Evolutionary conservation across 2,888 invertebrate species (phyloP).

Genomic region (Psylliodes chrysocephalus): DNA sequence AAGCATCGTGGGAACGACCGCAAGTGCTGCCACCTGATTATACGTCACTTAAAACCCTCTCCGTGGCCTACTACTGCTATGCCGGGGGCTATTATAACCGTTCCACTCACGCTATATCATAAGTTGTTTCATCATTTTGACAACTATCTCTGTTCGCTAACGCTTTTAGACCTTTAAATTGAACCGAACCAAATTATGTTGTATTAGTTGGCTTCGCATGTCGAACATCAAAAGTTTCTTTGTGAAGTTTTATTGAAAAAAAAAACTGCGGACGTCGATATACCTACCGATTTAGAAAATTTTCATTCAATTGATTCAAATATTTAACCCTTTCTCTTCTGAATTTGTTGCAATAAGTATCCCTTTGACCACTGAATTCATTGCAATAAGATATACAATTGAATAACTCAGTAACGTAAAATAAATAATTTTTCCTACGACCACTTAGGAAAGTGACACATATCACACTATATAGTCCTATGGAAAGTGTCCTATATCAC

Average conservation of each 20-base stretch:
- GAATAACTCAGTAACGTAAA: no score
- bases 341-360: no score
- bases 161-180: conserved; percentile 12
- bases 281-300: not conserved
- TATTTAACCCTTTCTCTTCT: no score
- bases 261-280: not conserved
- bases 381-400: no score
- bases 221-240: not conserved
- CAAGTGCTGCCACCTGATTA: conserved; percentile 65
- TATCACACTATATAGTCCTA: no score
- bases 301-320: not conserved
- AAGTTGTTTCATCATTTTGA: conserved; percentile 49
- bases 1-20: conserved; percentile 63
- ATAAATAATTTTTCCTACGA: no score
- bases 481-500: no score
- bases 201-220: not conserved
- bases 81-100: conserved; percentile 53
- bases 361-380: no score
- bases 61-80: conserved; percentile 51
- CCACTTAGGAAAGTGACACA: no score
- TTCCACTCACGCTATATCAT: conserved; percentile 52
- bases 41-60: conserved; percentile 61
- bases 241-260: conserved; percentile 1
- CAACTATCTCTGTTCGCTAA: conserved; percentile 37
- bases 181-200: not conserved